Conservation (phyloP, 2,888 invertebrate genomes). For the Pardosa pseudoannulata region DNA sequence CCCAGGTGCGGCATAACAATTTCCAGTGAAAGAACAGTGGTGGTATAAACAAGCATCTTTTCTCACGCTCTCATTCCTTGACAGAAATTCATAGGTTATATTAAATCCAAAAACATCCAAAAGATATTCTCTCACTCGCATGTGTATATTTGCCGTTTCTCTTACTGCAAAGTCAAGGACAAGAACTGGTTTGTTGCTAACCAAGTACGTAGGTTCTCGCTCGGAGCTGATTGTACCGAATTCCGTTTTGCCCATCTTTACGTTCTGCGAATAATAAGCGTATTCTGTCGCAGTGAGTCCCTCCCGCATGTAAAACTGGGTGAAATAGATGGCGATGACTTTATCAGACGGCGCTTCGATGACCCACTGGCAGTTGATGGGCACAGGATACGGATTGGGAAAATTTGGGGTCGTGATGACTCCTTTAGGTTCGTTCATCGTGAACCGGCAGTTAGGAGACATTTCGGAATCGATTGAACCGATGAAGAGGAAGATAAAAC, state of each 20-base stretch:
- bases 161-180: constrained; percentile 87
- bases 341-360: constrained; percentile 82
- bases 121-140: constrained; percentile 87
- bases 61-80: constrained; percentile 75
- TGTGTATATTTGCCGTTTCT: constrained; percentile 82
- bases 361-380: constrained; percentile 92
- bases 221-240: constrained; percentile 69
- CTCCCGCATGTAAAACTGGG: constrained; percentile 86
- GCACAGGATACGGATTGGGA: constrained; percentile 87
- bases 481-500: background rate
- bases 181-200: constrained; percentile 83
- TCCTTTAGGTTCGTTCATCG: constrained; percentile 78
- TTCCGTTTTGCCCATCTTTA: constrained; percentile 64
- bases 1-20: constrained; percentile 85
- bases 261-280: constrained; percentile 75
- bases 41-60: constrained; percentile 83
- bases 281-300: constrained; percentile 75
- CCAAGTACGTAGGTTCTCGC: constrained; percentile 75
- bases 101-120: constrained; percentile 94
- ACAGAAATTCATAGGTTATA: constrained; percentile 89
- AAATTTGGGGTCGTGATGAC: constrained; percentile 90
- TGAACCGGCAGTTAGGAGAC: constrained; percentile 41
- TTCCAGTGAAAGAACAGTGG: constrained; percentile 90
- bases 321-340: constrained; percentile 90
- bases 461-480: background rate